Percentiles rank a stretch among this genome's conserved stretches.
Conservation (phyloP, 2,888 invertebrate genomes). For the Copidosoma aretas region DNA sequence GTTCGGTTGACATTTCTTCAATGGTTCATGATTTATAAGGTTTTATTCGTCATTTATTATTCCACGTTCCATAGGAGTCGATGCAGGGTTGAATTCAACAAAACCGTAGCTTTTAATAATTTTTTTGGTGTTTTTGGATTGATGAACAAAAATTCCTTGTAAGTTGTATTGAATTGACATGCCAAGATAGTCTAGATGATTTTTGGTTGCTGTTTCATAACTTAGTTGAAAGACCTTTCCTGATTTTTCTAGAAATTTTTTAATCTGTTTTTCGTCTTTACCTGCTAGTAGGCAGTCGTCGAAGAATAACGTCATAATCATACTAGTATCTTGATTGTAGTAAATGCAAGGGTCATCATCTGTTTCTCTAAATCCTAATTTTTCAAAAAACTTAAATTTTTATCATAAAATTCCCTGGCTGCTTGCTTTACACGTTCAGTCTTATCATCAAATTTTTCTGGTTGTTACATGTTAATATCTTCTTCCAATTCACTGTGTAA, state of each 20-base stretch:
- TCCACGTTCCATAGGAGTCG: conserved; percentile 47
- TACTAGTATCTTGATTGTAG: background rate
- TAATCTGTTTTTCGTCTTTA: background rate
- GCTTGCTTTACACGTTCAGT: conserved; percentile 45
- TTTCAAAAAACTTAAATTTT: background rate
- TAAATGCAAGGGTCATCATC: conserved; percentile 6
- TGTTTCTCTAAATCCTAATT: background rate
- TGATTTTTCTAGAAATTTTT: background rate
- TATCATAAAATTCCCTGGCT: conserved; percentile 32
- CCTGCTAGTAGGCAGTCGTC: conserved; percentile 22
- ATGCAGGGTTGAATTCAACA: conserved; percentile 27
- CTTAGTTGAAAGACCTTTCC: conserved; percentile 16
- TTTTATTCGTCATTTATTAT: conserved; percentile 44
- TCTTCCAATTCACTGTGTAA: conserved; percentile 42
- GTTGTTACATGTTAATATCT: conserved; percentile 44
- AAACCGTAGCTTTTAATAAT: conserved; percentile 7
- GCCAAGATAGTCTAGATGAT: conserved; percentile 10
- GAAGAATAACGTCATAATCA: background rate
- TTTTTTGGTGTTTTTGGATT: conserved; percentile 45
- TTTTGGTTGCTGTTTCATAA: background rate
- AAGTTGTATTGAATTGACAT: conserved; percentile 38
- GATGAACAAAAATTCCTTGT: conserved; percentile 47
- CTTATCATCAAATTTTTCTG: conserved; percentile 42
- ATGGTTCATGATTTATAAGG: conserved; percentile 39
- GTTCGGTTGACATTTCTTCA: conserved; percentile 32